phyloP scores from a whole-genome alignment of 2,888 invertebrate species.

The Caenorhabditis imperialis region DNA sequence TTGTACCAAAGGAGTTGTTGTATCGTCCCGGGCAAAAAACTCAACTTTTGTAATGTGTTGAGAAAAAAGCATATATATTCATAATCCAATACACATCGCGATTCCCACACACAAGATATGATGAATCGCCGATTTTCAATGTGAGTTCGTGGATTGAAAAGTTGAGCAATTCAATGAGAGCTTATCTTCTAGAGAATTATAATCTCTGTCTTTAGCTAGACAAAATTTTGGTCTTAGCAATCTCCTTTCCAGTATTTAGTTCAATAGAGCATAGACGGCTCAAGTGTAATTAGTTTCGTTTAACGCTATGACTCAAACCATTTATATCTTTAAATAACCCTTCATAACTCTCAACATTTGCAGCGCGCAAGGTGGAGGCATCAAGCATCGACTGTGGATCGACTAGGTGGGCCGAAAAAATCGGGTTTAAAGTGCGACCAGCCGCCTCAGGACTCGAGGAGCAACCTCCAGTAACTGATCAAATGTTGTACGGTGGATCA shows the following conservation, averaged over 20 bases:
- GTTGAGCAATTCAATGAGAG: too few species aligned
- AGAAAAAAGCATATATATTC: too few species aligned
- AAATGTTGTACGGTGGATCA: conserved; percentile 47
- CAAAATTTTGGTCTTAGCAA: too few species aligned
- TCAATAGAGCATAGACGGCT: too few species aligned
- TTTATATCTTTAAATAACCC: too few species aligned
- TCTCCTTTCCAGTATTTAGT: too few species aligned
- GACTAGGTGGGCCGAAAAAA: conserved; percentile 33
- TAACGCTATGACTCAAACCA: too few species aligned
- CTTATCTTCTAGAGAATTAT: too few species aligned
- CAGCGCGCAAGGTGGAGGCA: conserved; percentile 37
- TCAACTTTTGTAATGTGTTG: too few species aligned
- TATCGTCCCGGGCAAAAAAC: too few species aligned
- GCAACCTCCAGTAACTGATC: conserved; percentile 44
- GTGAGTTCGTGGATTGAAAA: too few species aligned
- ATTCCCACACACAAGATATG: conserved; percentile 13
- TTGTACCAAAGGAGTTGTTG: neutral
- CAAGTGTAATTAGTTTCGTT: neutral
- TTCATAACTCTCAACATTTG: neutral
- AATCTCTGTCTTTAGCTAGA: too few species aligned
- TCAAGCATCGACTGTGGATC: conserved; percentile 42
- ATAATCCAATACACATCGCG: conserved; percentile 22
- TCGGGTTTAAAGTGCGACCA: conserved; percentile 19
- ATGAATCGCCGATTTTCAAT: conserved; percentile 13
- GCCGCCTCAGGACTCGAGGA: conserved; percentile 40